Evolutionary conservation across 2,888 invertebrate species (phyloP).

Genomic region (Drosophila robusta): DNA sequence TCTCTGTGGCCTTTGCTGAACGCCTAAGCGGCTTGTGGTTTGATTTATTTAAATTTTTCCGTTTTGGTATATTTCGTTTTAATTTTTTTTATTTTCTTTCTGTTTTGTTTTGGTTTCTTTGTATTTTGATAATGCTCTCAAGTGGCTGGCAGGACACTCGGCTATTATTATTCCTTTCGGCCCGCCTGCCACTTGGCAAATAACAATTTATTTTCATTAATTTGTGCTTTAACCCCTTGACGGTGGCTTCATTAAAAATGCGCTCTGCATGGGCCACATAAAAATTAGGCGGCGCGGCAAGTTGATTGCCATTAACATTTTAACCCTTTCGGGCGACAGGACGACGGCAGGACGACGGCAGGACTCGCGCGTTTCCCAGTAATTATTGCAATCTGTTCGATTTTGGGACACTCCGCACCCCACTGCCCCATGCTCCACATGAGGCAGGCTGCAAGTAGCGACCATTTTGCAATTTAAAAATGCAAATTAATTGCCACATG

Average conservation of each 20-base stretch:
- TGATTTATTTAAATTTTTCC: slow-evolving; percentile 71
- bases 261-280: slow-evolving; percentile 64
- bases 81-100: slow-evolving; percentile 3
- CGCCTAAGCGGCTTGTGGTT: slow-evolving; percentile 73
- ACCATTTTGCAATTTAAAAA: slow-evolving; percentile 81
- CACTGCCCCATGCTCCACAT: not conserved
- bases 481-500: slow-evolving; percentile 84
- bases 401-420: slow-evolving; percentile 62
- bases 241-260: slow-evolving; percentile 73
- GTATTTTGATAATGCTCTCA: slow-evolving; percentile 9
- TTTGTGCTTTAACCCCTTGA: slow-evolving; percentile 80
- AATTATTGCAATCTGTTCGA: slow-evolving; percentile 81
- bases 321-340: slow-evolving; percentile 55
- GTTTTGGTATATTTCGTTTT: slow-evolving; percentile 29
- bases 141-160: slow-evolving; percentile 52
- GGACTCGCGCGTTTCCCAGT: slow-evolving; percentile 53
- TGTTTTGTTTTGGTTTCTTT: not conserved
- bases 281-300: slow-evolving; percentile 60
- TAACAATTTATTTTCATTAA: slow-evolving; percentile 84
- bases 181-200: slow-evolving; percentile 50
- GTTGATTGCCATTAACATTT: slow-evolving; percentile 68
- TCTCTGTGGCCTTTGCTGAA: not conserved
- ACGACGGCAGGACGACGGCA: not conserved
- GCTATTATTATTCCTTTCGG: slow-evolving; percentile 41
- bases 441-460: slow-evolving; percentile 21